phyloP scores from a whole-genome alignment of 2,888 invertebrate species.

The Hartigia nigra region DNA sequence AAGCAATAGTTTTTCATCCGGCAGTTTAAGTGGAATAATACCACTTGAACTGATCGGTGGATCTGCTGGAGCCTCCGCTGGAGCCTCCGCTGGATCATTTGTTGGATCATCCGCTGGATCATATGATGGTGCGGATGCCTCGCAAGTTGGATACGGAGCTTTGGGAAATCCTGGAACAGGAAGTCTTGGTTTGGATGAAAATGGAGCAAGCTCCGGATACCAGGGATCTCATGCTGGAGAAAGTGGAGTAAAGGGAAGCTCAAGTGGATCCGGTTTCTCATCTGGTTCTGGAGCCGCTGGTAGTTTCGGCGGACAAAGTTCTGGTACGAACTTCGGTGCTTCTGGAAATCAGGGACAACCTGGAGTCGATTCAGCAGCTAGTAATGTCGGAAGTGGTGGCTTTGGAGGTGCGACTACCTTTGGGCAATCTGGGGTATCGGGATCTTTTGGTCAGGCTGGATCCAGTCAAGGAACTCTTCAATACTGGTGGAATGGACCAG shows the following conservation, averaged over 20 bases:
- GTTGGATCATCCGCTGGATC: neutral
- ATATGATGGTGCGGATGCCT: neutral
- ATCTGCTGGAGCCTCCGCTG: constrained; percentile 8
- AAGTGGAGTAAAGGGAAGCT: neutral
- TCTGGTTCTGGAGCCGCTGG: neutral
- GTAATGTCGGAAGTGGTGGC: neutral
- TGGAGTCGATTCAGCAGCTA: neutral
- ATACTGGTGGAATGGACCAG: constrained; percentile 33
- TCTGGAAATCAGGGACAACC: constrained; percentile 3
- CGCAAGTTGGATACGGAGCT: constrained; percentile 22
- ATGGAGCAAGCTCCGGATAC: constrained; percentile 6
- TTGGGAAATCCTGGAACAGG: constrained; percentile 29
- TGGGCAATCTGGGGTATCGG: constrained; percentile 18
- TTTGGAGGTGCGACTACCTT: constrained; percentile 5
- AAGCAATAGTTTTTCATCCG: constrained; percentile 29
- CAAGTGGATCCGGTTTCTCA: neutral
- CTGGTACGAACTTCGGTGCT: constrained; percentile 2
- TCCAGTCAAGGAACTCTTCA: constrained; percentile 8
- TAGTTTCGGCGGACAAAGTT: neutral
- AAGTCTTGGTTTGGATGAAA: constrained; percentile 16
- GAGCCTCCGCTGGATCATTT: neutral
- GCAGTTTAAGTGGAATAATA: constrained; percentile 27
- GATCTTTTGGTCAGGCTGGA: constrained; percentile 15
- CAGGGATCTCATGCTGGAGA: neutral
- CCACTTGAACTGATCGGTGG: constrained; percentile 23